Conservation (phyloP, 2,113 vertebrate genomes). For the Numida meleagris region DNA sequence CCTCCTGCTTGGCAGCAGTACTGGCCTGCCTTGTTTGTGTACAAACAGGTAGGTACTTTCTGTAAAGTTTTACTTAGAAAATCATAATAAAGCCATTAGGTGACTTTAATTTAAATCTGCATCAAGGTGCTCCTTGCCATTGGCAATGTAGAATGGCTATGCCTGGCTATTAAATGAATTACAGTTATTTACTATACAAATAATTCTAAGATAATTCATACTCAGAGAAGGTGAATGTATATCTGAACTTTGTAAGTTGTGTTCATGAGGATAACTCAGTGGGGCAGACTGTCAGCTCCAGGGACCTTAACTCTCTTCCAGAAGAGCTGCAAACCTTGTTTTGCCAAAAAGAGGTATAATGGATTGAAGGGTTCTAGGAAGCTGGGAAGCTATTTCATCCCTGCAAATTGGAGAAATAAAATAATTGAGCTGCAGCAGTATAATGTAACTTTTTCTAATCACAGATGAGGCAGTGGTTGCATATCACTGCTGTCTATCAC, state of each 20-base stretch:
- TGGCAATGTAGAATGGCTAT: not conserved
- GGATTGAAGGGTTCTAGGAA: not conserved
- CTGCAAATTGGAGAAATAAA: not conserved
- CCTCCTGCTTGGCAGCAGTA: not conserved
- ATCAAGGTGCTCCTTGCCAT: not conserved
- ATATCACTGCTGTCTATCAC: fast-evolving
- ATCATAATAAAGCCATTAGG: not conserved
- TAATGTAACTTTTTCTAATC: not conserved
- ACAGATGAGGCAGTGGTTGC: not conserved
- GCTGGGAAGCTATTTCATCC: not conserved
- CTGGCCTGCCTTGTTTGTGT: not conserved
- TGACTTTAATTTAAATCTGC: not conserved
- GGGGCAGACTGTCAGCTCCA: not conserved
- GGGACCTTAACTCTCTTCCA: not conserved
- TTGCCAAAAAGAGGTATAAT: not conserved
- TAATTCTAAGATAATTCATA: not conserved
- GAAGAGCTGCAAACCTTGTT: not conserved
- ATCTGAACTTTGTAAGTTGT: not conserved
- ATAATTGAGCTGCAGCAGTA: not conserved
- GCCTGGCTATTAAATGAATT: not conserved
- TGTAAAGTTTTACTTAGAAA: not conserved
- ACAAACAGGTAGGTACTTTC: not conserved
- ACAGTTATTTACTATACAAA: not conserved
- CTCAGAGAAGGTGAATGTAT: not conserved
- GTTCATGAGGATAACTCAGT: not conserved